Percentiles rank a stretch among this genome's conserved stretches.
These are phyloP conservation scores for Anthonomus grandis DNA, from an alignment of 1,140 invertebrate genomes.

Conservation along the genomic window DNA sequence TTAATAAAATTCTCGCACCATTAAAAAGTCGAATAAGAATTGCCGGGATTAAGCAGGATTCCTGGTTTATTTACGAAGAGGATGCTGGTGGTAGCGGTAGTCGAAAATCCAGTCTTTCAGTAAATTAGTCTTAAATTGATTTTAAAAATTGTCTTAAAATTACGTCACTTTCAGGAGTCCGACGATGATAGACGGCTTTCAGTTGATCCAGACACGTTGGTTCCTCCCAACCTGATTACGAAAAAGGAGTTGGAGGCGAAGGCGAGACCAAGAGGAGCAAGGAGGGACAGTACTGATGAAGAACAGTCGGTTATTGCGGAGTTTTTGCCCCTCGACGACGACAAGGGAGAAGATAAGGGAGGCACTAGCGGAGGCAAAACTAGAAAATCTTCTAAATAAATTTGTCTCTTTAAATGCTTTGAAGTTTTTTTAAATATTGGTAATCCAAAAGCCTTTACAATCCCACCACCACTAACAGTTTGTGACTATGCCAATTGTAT, in stretches of 20 bases:
- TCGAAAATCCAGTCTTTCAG: not conserved
- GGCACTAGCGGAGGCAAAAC: too few species aligned
- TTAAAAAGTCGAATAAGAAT: constrained; percentile 60
- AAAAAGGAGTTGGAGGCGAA: constrained; percentile 37
- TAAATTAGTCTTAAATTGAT: not conserved
- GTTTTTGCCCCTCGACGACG: too few species aligned
- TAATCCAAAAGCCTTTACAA: too few species aligned
- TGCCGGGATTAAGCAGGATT: constrained; percentile 60
- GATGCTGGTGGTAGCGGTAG: constrained; percentile 33
- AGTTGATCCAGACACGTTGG: constrained; percentile 18
- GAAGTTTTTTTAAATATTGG: too few species aligned
- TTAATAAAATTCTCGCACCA: constrained; percentile 66
- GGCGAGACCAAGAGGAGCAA: constrained; percentile 28
- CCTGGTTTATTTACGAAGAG: constrained; percentile 52
- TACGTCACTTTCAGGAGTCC: not conserved
- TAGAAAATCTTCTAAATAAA: too few species aligned
- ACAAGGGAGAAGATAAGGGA: too few species aligned
- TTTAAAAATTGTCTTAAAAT: not conserved
- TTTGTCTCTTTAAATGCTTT: too few species aligned
- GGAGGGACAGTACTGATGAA: constrained; percentile 30
- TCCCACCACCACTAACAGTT: too few species aligned
- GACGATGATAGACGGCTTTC: constrained; percentile 23
- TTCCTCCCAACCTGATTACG: constrained; percentile 32
- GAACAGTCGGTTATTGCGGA: constrained; percentile 30
- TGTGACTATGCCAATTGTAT: too few species aligned